Evolutionary conservation across 2,888 invertebrate species (phyloP), one percentile per base, ranked within the genome.

Genomic region (Drosophila tripunctata): DNA sequence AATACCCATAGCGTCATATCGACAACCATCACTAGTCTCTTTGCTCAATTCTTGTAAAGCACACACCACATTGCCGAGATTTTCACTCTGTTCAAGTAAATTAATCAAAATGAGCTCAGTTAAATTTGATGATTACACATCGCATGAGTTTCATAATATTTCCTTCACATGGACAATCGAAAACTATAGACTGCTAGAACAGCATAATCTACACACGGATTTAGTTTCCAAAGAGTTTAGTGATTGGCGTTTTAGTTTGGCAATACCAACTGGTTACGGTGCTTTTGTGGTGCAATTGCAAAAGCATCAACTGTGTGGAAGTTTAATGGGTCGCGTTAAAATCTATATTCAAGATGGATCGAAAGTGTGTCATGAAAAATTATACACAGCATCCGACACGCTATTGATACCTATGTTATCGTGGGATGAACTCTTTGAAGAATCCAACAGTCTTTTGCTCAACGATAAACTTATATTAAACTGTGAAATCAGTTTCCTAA

Each of bases 401-500:
- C 1, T 3, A 10, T 1, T 10, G 1, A 4, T 1, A 27, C 10
- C 4, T 10, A 10, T 1, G n/a, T n/a, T n/a, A 3, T 1, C 0
- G 1, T 27, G 27, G 27, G 8, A 3, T 3, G 0, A 27, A 3
- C 0, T 27, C 8, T 7, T 10, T 10, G 0, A 0, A 2, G 10
- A 10, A 21, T 21, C 21, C 4, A 21, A 21, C 4, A 4, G 21
- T 4, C 21, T 10, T 19, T 19, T 44, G 30, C 3, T 10, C 19
- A 3, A 8, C 19, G 31, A 1, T 92, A 98, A 98, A 93, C 93
- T 99, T 91, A 99, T 99, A 91, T 98, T 99, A 93, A 99, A 98
- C 93, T 99, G 99, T 93, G 98, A 99, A 94, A 98, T 97, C 78
- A 96, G 2, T 96, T 90, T 99, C 99, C 38, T 99, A 99, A 44